phyloP scores from a whole-genome alignment of 2,888 invertebrate genomes.

The Cylloceria caligata region DNA sequence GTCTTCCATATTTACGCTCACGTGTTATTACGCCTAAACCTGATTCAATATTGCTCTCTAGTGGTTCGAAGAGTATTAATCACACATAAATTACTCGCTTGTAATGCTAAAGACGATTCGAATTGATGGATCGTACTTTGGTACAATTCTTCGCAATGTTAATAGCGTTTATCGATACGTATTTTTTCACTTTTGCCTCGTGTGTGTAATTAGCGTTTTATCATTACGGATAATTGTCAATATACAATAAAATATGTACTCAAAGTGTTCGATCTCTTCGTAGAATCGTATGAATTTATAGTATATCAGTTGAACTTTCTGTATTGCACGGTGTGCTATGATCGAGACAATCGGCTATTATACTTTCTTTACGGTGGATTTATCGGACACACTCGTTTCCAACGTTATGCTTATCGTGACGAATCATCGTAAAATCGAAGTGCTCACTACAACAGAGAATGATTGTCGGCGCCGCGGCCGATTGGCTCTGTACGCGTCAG shows the following conservation, averaged over 20 bases:
- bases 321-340: not conserved
- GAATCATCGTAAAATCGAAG: conserved; percentile 53
- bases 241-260: no score
- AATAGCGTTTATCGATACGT: conserved; percentile 59
- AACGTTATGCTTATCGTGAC: conserved; percentile 42
- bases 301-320: not conserved
- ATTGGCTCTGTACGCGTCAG: conserved; percentile 23
- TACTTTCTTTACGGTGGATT: conserved; percentile 16
- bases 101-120: conserved; percentile 64
- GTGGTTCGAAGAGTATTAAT: conserved; percentile 45
- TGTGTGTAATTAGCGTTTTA: conserved; percentile 18
- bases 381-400: conserved; percentile 11
- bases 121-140: conserved; percentile 65
- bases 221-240: conserved; percentile 51
- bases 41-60: conserved; percentile 15
- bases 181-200: conserved; percentile 46
- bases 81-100: conserved; percentile 56
- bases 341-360: conserved; percentile 31
- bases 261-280: conserved; percentile 1
- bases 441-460: conserved; percentile 34
- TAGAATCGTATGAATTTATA: conserved; percentile 2
- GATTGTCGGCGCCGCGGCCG: conserved; percentile 13
- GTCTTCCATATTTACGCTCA: no score
- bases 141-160: conserved; percentile 64
- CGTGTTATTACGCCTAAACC: no score